A percentile compares a stretch with the other conserved stretches of the same genome.
phyloP scores from a whole-genome alignment of 2,797 vertebrate genomes.

The Sarcophilus harrisii region DNA sequence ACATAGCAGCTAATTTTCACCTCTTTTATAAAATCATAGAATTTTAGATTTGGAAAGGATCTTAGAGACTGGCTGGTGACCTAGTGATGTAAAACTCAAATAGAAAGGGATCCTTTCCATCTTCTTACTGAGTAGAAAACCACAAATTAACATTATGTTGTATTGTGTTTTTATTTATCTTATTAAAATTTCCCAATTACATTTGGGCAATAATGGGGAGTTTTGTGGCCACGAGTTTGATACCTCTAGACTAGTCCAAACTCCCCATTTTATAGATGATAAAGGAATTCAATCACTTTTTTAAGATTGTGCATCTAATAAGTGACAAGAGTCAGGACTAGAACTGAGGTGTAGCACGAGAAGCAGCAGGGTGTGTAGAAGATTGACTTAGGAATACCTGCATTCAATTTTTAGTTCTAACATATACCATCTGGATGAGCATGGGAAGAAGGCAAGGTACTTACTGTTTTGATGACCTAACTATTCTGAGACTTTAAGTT shows the following conservation, averaged over 20 bases:
- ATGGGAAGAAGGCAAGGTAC: not conserved
- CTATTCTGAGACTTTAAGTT: not conserved
- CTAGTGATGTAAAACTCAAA: not conserved
- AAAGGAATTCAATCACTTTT: not conserved
- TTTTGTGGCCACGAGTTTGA: not conserved
- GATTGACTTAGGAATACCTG: not conserved
- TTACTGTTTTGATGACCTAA: not conserved
- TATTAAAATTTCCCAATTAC: not conserved
- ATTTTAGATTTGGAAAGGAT: not conserved
- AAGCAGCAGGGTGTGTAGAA: not conserved
- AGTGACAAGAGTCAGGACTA: not conserved
- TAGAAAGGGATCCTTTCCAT: not conserved
- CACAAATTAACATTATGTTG: not conserved
- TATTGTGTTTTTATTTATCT: not conserved
- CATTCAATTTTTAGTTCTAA: not conserved
- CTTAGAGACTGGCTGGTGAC: not conserved
- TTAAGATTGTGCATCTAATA: not conserved
- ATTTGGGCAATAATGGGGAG: not conserved
- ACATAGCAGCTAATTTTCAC: not conserved
- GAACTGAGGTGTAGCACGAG: not conserved
- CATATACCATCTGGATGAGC: not conserved
- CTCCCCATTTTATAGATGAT: not conserved
- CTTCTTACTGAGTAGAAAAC: not conserved
- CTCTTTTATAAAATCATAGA: not conserved
- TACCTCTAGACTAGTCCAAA: not conserved